phyloP scores from a whole-genome alignment of 2,888 invertebrate species.

The Yponomeuta malinellus region DNA sequence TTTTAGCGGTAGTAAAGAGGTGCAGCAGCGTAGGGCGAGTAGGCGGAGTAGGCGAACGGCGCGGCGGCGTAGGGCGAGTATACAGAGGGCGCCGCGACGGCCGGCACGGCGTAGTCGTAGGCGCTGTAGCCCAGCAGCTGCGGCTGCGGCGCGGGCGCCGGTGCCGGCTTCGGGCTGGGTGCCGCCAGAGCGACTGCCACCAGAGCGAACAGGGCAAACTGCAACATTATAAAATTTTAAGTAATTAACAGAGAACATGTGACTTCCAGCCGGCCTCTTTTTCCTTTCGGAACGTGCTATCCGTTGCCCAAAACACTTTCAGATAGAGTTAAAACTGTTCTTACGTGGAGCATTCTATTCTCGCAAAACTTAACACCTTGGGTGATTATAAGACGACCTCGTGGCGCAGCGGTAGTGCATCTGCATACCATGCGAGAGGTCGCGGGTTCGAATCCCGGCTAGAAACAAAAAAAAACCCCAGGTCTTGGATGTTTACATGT shows the following conservation, averaged over 20 bases:
- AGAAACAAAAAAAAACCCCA: slow-evolving; percentile 4
- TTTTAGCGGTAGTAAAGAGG: slow-evolving; percentile 17
- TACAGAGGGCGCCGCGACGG: slow-evolving; percentile 14
- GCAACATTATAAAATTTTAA: slow-evolving; percentile 23
- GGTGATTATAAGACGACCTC: no score
- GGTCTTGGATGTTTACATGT: no score
- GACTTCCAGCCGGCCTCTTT: no score
- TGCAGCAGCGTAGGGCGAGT: slow-evolving; percentile 16
- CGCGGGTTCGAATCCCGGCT: no score
- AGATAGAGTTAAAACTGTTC: no score
- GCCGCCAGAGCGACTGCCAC: slow-evolving; percentile 68
- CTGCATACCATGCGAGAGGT: no score
- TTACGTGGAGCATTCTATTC: no score
- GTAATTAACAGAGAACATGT: background rate
- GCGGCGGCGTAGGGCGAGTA: slow-evolving; percentile 17
- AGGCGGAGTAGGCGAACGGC: slow-evolving; percentile 19
- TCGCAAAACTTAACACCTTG: no score
- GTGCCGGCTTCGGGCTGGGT: slow-evolving; percentile 47
- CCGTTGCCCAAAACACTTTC: no score
- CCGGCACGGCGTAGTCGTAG: slow-evolving; percentile 5
- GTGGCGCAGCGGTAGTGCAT: no score
- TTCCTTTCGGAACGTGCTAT: no score
- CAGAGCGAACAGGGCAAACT: slow-evolving; percentile 69
- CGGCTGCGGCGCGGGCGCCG: slow-evolving; percentile 38
- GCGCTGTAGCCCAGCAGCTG: slow-evolving; percentile 11